Evolutionary conservation across 2,113 vertebrate species (phyloP), one percentile per base, ranked within the genome.

Genomic region (Myiozetetes cayanensis): DNA sequence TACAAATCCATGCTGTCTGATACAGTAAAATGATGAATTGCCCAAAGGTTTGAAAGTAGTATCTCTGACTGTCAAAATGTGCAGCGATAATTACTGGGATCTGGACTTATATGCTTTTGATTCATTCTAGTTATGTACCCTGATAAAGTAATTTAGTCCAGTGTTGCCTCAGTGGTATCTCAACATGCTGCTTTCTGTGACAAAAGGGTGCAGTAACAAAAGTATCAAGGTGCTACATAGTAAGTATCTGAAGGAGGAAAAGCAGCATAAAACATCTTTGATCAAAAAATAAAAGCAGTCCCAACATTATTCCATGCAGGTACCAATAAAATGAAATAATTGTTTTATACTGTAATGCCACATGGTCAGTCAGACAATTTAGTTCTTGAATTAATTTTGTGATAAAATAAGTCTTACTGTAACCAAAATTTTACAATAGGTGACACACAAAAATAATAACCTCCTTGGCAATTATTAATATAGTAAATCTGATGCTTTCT

Each of bases 21-120:
- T 30, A 66, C 67, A 90, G 85, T 81, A 94, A 91, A 91, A 87
- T 59, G 1, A 85, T 82, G 71, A 85, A 89, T 47, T 91, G 77
- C 61, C 43, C 44, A 56, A 28, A 39, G 33, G 44, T 33, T 85
- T 62, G 61, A 65, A 85, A 92, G 24, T 33, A 58, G 10, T 62
- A 59, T 87, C 30, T 87, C 87, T 62, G 65, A 88, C 58, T 94
- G 81, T 81, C 39, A 87, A 91, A 95, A 93, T 65, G 53, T 85
- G 61, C 87, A 85, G 68, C 35, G 61, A 33, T 85, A 96, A 95
- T 89, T 89, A 87, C 35, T 22, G 44, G 30, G 61, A 87, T 46
- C 39, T 79, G 53, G 75, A 70, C 46, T 88, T 61, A 24, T 8
- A 90, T 53, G 8, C 21, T 61, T 85, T 68, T 0, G 3, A 58